Evolutionary conservation across 2,113 vertebrate species (phyloP).

Genomic region (Coreoperca whiteheadi): DNA sequence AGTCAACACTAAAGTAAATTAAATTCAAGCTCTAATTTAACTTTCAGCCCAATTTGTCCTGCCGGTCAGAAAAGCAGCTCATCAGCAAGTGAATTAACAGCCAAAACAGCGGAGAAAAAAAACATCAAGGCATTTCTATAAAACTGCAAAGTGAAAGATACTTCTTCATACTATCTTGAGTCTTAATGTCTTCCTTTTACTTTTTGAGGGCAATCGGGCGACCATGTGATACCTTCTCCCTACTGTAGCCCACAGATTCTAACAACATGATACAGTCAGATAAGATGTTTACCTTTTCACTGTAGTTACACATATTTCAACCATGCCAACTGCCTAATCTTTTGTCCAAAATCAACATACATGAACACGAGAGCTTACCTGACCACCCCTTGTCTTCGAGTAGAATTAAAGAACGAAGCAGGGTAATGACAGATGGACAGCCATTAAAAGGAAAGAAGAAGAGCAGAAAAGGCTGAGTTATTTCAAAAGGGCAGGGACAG

Average conservation of each 20-base stretch:
- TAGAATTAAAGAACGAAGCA: conserved; percentile 86
- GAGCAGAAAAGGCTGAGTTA: conserved; percentile 80
- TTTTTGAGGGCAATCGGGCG: neutral
- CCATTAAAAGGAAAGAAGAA: conserved; percentile 79
- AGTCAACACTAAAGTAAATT: conserved; percentile 9
- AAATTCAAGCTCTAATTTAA: conserved; percentile 5
- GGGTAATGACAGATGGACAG: conserved; percentile 82
- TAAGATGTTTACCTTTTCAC: neutral
- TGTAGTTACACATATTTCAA: neutral
- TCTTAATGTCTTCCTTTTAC: neutral
- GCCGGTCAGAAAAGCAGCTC: conserved; percentile 15
- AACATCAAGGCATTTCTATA: neutral
- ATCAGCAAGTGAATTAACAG: conserved; percentile 7
- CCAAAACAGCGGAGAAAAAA: neutral
- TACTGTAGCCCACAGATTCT: neutral
- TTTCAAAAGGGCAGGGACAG: conserved; percentile 65
- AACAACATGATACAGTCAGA: neutral
- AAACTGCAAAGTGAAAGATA: neutral
- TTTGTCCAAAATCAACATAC: conserved; percentile 21
- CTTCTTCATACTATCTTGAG: neutral
- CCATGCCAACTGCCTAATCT: neutral
- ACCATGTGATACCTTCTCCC: neutral
- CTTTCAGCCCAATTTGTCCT: conserved; percentile 2
- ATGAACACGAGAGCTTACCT: conserved; percentile 88
- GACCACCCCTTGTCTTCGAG: conserved; percentile 96